These are phyloP conservation scores for Paramuricea clavata DNA, from an alignment of 92 coral and sea anemone genomes.

Conservation along the genomic window DNA sequence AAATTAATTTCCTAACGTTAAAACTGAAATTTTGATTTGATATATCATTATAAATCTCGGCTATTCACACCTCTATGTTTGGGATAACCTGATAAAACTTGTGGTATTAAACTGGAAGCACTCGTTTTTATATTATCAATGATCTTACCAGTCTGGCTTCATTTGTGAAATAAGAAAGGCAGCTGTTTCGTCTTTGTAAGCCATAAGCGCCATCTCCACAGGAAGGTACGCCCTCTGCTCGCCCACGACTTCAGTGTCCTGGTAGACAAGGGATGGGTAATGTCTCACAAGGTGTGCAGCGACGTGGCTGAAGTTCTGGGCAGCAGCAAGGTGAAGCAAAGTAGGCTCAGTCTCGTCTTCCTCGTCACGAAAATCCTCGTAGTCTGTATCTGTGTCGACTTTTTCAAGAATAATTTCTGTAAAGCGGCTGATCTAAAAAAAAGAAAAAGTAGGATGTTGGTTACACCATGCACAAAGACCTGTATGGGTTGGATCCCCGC, in stretches of 20 bases:
- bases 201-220: conserved; percentile 83
- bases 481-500: too few species aligned
- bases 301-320: conserved; percentile 80
- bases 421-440: conserved; percentile 88
- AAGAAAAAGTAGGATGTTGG: background rate
- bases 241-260: conserved; percentile 78
- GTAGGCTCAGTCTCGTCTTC: conserved; percentile 82
- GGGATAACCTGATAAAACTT: background rate
- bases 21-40: too few species aligned
- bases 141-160: conserved; percentile 94
- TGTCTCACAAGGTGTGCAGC: conserved; percentile 79
- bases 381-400: conserved; percentile 78
- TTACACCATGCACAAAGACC: too few species aligned
- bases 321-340: conserved; percentile 91
- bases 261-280: conserved; percentile 77
- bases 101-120: background rate
- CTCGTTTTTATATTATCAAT: background rate
- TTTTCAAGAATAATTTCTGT: conserved; percentile 84
- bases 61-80: background rate
- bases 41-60: too few species aligned
- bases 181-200: conserved; percentile 80
- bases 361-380: conserved; percentile 84
- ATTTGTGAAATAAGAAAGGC: conserved; percentile 88
- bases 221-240: conserved; percentile 72
- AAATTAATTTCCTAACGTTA: too few species aligned